Evolutionary conservation across 2,888 invertebrate species (phyloP), one percentile per base, ranked within the genome.

Genomic region (Orchesella flavescens): DNA sequence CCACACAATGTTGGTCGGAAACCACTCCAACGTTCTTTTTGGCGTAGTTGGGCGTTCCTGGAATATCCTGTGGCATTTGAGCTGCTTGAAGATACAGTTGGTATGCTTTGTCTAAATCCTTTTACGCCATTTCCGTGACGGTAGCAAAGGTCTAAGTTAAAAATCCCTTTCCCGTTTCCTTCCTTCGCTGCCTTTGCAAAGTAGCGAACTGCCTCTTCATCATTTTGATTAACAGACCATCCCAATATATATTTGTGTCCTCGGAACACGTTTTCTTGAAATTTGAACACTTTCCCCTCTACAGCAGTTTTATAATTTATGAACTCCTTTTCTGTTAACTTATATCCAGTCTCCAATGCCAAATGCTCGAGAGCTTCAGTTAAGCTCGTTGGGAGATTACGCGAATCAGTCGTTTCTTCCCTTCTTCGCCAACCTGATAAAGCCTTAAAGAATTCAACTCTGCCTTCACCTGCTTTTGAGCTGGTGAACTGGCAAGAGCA

Each of bases 151-250:
- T 44, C 87, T 17, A 87, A 23, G 44, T 84, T 84, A 59, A 84
- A 86, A 9, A 84, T 66, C 15, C 84, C 87, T 74, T 87, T 84
- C 1, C 85, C 79, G 72, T 75, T 79, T n/a, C 84, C 85, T 1
- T 68, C 43, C 2, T 55, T 24, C 3, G 76, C 79, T 12, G 87
- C 85, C 24, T 78, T 69, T 3, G 83, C 75, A 53, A 66, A 87
- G 1, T 23, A 49, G 15, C 34, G 34, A 9, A 76, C 85, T 15
- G 87, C 85, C 61, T 77, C 61, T n/a, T 53, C 19, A n/a, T 55
- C 74, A 57, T 82, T 24, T 65, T 75, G 75, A 2, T n/a, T 0
- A 1, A 77, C 76, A 13, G 13, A 4, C 57, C 68, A 68, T 3
- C 68, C 77, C 17, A 5, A 21, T 12, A 0, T 17, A 19, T 76